Percentiles rank a stretch among this genome's conserved stretches.
These are phyloP conservation scores for Yasuhikotakia modesta DNA, from an alignment of 2,797 vertebrate species.

Conservation along the genomic window DNA sequence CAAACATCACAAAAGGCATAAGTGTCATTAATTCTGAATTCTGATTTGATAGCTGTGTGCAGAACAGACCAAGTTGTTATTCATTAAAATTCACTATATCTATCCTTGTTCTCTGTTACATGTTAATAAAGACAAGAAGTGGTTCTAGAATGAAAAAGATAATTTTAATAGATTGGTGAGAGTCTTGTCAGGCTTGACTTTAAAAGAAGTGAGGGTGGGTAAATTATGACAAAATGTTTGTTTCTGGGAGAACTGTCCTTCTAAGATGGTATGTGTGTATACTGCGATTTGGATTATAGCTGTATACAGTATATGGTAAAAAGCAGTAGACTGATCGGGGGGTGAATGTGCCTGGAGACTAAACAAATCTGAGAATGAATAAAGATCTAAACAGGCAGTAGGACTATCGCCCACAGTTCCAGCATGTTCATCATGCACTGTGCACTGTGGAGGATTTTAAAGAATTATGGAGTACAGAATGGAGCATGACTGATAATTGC, in stretches of 20 bases:
- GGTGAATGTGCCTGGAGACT: not conserved
- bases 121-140: too few species aligned
- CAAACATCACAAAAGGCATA: not conserved
- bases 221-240: not conserved
- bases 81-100: not conserved
- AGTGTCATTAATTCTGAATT: too few species aligned
- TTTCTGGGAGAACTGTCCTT: not conserved
- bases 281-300: not conserved
- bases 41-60: too few species aligned
- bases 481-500: constrained; percentile 2
- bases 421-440: constrained; percentile 51
- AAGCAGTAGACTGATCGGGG: not conserved
- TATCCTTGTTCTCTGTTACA: not conserved
- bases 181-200: not conserved
- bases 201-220: not conserved
- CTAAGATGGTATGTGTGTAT: not conserved
- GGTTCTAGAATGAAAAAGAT: not conserved
- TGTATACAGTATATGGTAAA: not conserved
- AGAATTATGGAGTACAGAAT: constrained; percentile 1
- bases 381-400: constrained; percentile 32
- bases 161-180: not conserved
- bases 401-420: constrained; percentile 24
- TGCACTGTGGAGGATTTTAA: constrained; percentile 32
- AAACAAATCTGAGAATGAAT: constrained; percentile 39
- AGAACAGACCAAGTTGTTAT: too few species aligned